Evolutionary conservation across 2,113 vertebrate species (phyloP).

Genomic region (Peucedramus taeniatus): DNA sequence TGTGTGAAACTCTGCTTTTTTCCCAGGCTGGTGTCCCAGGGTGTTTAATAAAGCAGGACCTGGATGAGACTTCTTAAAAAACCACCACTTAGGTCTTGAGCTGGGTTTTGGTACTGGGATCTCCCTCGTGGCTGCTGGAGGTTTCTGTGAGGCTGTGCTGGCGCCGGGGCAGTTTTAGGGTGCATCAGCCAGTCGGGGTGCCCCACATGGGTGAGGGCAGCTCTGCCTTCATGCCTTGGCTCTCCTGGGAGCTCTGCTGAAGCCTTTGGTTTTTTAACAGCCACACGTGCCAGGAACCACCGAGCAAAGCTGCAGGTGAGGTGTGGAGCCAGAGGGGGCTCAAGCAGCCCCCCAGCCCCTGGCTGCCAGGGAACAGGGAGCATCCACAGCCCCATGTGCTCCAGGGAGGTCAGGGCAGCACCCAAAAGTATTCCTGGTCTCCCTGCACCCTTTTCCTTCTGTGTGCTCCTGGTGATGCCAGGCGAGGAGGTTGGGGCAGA

Average conservation of each 20-base stretch:
- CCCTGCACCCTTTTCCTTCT: background rate
- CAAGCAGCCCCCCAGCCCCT: background rate
- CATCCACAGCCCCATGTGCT: fast-evolving
- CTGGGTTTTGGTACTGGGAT: background rate
- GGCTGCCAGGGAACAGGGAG: background rate
- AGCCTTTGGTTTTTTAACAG: background rate
- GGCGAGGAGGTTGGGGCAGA: background rate
- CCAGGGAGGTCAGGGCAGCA: background rate
- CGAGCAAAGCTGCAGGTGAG: background rate
- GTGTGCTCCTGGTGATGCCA: fast-evolving
- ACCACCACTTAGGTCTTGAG: background rate
- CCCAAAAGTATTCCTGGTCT: fast-evolving
- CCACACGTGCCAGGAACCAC: background rate
- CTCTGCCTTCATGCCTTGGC: background rate
- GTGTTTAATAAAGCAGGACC: constrained; percentile 29
- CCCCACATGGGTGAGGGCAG: background rate
- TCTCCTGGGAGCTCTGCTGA: background rate
- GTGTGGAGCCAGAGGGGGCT: background rate
- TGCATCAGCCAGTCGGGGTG: background rate
- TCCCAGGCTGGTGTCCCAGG: constrained; percentile 37
- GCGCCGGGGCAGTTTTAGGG: background rate
- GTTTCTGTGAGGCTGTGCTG: background rate
- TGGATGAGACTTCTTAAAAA: background rate
- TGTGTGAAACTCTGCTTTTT: constrained; percentile 12
- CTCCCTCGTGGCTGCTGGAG: fast-evolving